Percentiles rank a stretch among this genome's conserved stretches.
These are phyloP conservation scores for Cotesia vestalis DNA, from an alignment of 1,140 invertebrate genomes.

Conservation along the genomic window DNA sequence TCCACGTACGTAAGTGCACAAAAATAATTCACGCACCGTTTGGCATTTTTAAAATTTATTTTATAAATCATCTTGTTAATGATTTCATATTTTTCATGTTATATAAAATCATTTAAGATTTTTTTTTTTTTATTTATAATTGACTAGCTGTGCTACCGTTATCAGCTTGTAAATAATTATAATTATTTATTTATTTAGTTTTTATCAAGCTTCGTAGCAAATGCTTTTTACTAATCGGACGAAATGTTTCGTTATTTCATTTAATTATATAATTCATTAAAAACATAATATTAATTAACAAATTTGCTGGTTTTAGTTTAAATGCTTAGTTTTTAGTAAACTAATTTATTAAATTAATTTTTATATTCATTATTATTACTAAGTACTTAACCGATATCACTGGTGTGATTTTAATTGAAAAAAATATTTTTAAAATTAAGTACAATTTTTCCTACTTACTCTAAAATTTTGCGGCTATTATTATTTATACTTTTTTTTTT, in stretches of 20 bases:
- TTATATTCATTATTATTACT: background rate
- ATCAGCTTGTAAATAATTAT: conserved; percentile 26
- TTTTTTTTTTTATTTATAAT: conserved; percentile 50
- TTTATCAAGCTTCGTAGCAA: conserved; percentile 26
- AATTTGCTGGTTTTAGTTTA: background rate
- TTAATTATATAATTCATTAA: background rate
- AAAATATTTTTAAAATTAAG: conserved; percentile 13
- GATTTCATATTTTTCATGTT: conserved; percentile 4
- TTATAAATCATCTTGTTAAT: conserved; percentile 13
- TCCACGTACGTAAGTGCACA: conserved; percentile 42
- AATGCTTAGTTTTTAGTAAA: conserved; percentile 13
- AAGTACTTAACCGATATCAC: conserved; percentile 23
- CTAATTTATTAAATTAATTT: conserved; percentile 12
- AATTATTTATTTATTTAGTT: background rate
- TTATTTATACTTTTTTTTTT: background rate
- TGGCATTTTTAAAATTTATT: conserved; percentile 33
- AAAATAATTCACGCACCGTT: conserved; percentile 51
- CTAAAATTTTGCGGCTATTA: conserved; percentile 20
- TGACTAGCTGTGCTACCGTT: conserved; percentile 56
- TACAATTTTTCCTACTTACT: conserved; percentile 33
- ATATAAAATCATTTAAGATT: conserved; percentile 34
- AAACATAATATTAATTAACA: background rate
- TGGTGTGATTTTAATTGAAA: background rate
- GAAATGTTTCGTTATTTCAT: conserved; percentile 8
- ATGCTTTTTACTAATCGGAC: conserved; percentile 7